Evolutionary conservation across 2,888 invertebrate genomes (phyloP).

Genomic region (Machimus rusticus): DNA sequence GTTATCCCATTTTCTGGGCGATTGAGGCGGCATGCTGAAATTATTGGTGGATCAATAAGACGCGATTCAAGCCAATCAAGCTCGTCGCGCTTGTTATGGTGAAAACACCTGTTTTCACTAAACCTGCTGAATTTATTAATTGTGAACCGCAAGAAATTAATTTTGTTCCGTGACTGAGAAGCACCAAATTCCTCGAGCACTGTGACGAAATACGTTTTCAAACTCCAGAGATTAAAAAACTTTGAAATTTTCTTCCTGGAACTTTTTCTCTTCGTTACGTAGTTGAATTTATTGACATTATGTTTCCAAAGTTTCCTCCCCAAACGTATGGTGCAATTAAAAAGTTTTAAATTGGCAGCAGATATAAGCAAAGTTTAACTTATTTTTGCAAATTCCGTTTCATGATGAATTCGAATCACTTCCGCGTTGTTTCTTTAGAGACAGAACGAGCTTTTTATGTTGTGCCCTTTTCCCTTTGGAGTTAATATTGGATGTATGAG

Average conservation of each 20-base stretch:
- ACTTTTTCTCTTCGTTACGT: constrained; percentile 17
- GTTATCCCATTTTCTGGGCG: not conserved
- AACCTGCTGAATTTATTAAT: not conserved
- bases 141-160: not conserved
- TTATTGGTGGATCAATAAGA: not conserved
- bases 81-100: not conserved
- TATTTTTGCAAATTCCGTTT: constrained; percentile 3
- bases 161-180: not conserved
- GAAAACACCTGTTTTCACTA: not conserved
- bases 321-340: constrained; percentile 12
- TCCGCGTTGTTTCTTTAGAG: not conserved
- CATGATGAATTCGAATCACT: not conserved
- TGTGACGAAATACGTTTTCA: constrained; percentile 7
- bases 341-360: constrained; percentile 23
- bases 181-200: not conserved
- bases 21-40: not conserved
- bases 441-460: not conserved
- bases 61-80: not conserved
- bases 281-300: constrained; percentile 34
- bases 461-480: not conserved
- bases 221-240: constrained; percentile 29
- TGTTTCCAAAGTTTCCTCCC: not conserved
- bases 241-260: constrained; percentile 2
- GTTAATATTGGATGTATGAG: not conserved
- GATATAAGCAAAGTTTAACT: constrained; percentile 20